Base-by-base conservation (phyloP, 1,140 invertebrate species). In the Caenorhabditis latens region DNA sequence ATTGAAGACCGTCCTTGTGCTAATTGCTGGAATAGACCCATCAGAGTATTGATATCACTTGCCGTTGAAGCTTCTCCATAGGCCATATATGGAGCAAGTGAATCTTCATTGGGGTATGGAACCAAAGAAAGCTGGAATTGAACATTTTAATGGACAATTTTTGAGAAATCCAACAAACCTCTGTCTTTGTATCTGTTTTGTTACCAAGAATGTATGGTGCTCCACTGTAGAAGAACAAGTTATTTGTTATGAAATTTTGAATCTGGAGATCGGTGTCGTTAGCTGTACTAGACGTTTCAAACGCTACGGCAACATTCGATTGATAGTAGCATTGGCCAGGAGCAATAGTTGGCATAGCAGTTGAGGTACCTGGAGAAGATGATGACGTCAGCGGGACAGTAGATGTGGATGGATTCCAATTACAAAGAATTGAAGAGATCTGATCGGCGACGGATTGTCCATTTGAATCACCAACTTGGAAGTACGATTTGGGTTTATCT, bases 381-480 rank as follows among this genome's bases (percentile, higher is more conserved):
- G 71, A 50, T 6, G 71, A 50, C 2, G 71, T 53, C 4, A 19
- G 11, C 2, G 71, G 16, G 9, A 46, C 46, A 1, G 65, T 71
- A 1, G 65, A 19, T 32, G 65, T 43, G 42, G 43, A n/a, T 46
- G 21, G 40, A 9, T 71, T 71, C 3, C 65, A 79, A 79, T 53
- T 48, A 42, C 71, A 79, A 43, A 79, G 71, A 79, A 79, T 53
- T 7, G n/a, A 79, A 0, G 71, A 53, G 46, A 79, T 79, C 46
- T 53, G 21, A 50, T 79, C 40, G 7, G 71, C 71, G 13, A 79
- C n/a, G 11, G 13, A 21, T 14, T 79, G 71, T 14, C 71, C 71
- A 79, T 79, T 79, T 50, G 71, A 79, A 24, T 32, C 21, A n/a
- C 24, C n/a, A 14, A 79, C 71, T 79, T 79, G 71, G 21, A 79